A percentile compares a stretch with the other conserved stretches of the same genome.
These are phyloP conservation scores for Ctenopoma multispine DNA, from an alignment of 2,797 vertebrate species.

Conservation along the genomic window DNA sequence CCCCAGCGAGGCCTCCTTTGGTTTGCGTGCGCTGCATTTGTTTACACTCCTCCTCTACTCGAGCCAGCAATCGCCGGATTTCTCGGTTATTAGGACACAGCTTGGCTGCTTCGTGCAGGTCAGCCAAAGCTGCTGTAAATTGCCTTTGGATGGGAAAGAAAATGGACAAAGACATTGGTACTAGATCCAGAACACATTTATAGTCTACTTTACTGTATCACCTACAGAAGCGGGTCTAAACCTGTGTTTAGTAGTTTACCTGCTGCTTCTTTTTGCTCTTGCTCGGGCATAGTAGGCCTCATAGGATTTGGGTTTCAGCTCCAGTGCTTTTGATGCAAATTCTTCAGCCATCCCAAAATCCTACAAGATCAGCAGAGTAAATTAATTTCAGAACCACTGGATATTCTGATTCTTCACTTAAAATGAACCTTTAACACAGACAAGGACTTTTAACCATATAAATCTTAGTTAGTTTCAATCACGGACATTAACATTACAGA, in stretches of 20 bases:
- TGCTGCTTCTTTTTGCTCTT: slow-evolving; percentile 98
- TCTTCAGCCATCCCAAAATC: slow-evolving; percentile 99
- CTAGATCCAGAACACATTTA: slow-evolving; percentile 12
- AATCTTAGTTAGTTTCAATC: not conserved
- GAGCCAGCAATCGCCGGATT: slow-evolving; percentile 91
- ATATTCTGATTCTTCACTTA: not conserved
- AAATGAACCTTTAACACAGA: not conserved
- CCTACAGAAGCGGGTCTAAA: not conserved
- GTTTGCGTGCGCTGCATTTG: slow-evolving; percentile 92
- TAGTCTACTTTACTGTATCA: not conserved
- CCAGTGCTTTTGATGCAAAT: slow-evolving; percentile 97
- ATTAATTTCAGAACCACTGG: not conserved
- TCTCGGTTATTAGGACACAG: slow-evolving; percentile 95
- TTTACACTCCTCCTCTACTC: slow-evolving; percentile 96
- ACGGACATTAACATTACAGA: not conserved
- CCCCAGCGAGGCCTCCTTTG: slow-evolving; percentile 82
- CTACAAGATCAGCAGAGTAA: slow-evolving; percentile 73
- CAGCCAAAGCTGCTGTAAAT: slow-evolving; percentile 91
- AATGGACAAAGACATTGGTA: slow-evolving; percentile 10
- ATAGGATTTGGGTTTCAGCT: slow-evolving; percentile 96
- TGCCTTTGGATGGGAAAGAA: slow-evolving; percentile 83
- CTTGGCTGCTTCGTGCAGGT: slow-evolving; percentile 92
- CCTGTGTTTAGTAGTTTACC: slow-evolving; percentile 80
- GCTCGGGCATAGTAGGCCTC: slow-evolving; percentile 98
- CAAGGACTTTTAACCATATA: not conserved